Conservation (phyloP, 2,888 invertebrate species). For the Pachymerium ferrugineum region DNA sequence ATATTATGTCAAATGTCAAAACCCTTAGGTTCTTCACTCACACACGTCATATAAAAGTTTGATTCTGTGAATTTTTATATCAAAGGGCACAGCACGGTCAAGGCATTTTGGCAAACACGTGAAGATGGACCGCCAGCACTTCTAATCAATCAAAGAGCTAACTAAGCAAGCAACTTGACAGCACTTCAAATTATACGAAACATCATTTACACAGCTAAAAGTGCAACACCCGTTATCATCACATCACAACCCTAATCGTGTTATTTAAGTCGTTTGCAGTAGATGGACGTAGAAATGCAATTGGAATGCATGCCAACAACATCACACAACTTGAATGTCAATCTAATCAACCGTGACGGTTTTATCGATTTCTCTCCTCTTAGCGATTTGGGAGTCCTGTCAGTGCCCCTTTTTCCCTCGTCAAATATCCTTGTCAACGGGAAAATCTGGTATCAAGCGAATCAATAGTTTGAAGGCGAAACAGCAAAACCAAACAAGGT, state of each 20-base stretch:
- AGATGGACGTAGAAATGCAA: slow-evolving; percentile 23
- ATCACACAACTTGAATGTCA: slow-evolving; percentile 25
- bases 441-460: background rate
- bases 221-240: slow-evolving; percentile 5
- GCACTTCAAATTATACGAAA: slow-evolving; percentile 1
- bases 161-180: slow-evolving; percentile 13
- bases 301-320: slow-evolving; percentile 27
- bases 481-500: background rate
- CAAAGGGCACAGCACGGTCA: background rate
- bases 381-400: slow-evolving; percentile 4
- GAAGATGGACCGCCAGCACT: background rate
- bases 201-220: background rate
- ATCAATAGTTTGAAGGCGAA: slow-evolving; percentile 1
- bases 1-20: background rate
- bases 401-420: slow-evolving; percentile 19
- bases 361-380: slow-evolving; percentile 10
- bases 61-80: background rate
- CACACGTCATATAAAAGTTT: no score
- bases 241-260: slow-evolving; percentile 21
- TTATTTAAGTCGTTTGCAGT: slow-evolving; percentile 25
- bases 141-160: background rate
- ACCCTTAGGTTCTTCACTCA: no score
- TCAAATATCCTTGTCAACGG: slow-evolving; percentile 22
- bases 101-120: background rate
- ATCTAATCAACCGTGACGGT: slow-evolving; percentile 15